Percentiles rank a stretch among this genome's conserved stretches.
Evolutionary conservation across 2,888 invertebrate species (phyloP).

Genomic region (Caenorhabditis sinica): DNA sequence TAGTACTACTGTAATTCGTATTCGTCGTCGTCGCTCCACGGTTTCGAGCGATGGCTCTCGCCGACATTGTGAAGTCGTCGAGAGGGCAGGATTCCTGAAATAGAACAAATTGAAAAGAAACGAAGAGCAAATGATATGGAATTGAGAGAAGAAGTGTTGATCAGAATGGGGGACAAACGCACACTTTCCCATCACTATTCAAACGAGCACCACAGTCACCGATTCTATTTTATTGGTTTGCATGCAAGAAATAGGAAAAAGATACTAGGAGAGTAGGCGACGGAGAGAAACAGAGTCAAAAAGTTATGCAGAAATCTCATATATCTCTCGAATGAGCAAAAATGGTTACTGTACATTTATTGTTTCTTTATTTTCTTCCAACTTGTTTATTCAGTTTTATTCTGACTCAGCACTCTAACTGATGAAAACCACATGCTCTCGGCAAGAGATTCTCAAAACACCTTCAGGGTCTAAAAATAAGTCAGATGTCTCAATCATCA

Average conservation of each 20-base stretch:
- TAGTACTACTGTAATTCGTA: slow-evolving; percentile 19
- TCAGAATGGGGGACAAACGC: slow-evolving; percentile 5
- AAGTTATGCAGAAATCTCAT: neutral
- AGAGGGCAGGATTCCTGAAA: slow-evolving; percentile 35
- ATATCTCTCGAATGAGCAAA: neutral
- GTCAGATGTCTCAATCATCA: neutral
- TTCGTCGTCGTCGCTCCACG: slow-evolving; percentile 36
- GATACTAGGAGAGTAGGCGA: slow-evolving; percentile 8
- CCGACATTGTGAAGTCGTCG: slow-evolving; percentile 57
- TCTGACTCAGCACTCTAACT: too few relatives aligned
- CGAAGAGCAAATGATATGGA: neutral
- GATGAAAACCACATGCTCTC: too few relatives aligned
- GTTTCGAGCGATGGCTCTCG: slow-evolving; percentile 61
- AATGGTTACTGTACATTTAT: neutral
- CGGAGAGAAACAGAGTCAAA: neutral
- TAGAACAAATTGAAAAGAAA: neutral
- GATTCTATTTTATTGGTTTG: slow-evolving; percentile 52
- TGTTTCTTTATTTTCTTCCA: too few relatives aligned
- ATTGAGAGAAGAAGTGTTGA: slow-evolving; percentile 1
- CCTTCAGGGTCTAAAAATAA: too few relatives aligned
- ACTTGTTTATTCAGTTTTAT: too few relatives aligned
- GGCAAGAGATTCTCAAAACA: too few relatives aligned
- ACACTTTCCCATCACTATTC: slow-evolving; percentile 54
- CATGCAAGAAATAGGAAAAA: slow-evolving; percentile 33
- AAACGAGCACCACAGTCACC: slow-evolving; percentile 36